Percentiles rank a stretch among this genome's conserved stretches.
Evolutionary conservation across 2,797 vertebrate genomes (phyloP).

Genomic region (Sarcoramphus papa): DNA sequence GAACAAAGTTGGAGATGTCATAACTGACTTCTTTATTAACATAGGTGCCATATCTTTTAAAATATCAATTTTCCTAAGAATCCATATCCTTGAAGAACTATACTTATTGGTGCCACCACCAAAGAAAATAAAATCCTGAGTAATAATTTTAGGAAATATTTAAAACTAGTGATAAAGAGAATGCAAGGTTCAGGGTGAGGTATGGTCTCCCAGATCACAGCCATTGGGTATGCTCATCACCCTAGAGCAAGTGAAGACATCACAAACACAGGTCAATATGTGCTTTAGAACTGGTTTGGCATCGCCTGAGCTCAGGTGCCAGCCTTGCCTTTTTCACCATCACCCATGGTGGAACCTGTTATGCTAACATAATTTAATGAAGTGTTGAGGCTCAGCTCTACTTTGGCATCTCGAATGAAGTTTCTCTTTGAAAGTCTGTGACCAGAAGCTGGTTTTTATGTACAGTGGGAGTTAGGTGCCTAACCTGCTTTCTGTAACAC

Average conservation of each 20-base stretch:
- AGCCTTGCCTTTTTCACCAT: neutral
- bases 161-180: neutral
- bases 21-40: neutral
- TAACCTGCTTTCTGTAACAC: neutral
- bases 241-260: neutral
- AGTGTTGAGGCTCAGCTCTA: neutral
- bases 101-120: neutral
- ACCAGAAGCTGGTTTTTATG: neutral
- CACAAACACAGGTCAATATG: rapidly evolving
- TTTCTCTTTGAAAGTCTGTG: neutral
- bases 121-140: neutral
- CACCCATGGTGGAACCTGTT: neutral
- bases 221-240: neutral
- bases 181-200: neutral
- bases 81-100: neutral
- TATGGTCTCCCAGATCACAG: neutral
- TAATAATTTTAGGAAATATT: neutral
- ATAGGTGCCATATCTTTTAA: neutral
- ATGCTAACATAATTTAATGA: neutral
- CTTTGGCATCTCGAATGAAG: neutral
- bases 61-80: neutral
- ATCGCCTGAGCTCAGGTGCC: neutral
- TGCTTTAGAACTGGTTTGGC: neutral
- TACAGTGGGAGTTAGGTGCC: neutral
- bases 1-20: neutral